Base-by-base conservation (phyloP, 92 coral and sea anemone species). In the Chrysogorgia sp. region DNA sequence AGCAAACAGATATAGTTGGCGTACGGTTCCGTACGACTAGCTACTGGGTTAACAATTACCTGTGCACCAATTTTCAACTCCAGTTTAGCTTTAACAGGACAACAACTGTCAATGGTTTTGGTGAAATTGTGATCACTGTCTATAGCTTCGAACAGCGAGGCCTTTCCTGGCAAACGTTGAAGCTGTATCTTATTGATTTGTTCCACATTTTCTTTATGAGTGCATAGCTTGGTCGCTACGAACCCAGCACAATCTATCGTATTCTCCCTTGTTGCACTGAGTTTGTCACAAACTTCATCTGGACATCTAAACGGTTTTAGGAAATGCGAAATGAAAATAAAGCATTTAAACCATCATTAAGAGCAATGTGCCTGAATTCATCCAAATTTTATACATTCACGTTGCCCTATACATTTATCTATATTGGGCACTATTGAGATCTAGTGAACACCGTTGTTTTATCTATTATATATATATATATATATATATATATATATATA, bases 41-140 rank as follows among this genome's bases (percentile, higher is more conserved):
- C 17, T 43, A 43, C 9, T 43, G 17, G 50, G 9, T 0, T 76
- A 20, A 13, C 32, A 68, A 63, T 28, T 26, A 90, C 97, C 90
- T 96, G 99, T 58, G 99, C 96, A 50, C 99, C 99, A 68, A 82
- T 82, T 76, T 89, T 96, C 28, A 96, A 84, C 79, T 91, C 97
- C 34, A 96, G 58, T 35, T 71, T 86, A 60, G 92, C 89, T n/a
- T 89, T 77, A 17, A 87, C 99, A 34, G 99, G 97, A 40, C 90
- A 85, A 1, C 85, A 93, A 35, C 70, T 89, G 79, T 90, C 86
- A 23, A 96, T 53, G 22, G 84, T 79, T 53, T 84, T 68, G 28
- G 89, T 57, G 59, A 81, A 88, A 25, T 67, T 82, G 23, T 81
- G 68, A 56, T 96, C 99, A 74, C 96, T 96, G 87, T 96, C 99